Evolutionary conservation across 2,888 invertebrate species (phyloP), one percentile per base, ranked within the genome.

Genomic region (Agriopis aurantiaria): DNA sequence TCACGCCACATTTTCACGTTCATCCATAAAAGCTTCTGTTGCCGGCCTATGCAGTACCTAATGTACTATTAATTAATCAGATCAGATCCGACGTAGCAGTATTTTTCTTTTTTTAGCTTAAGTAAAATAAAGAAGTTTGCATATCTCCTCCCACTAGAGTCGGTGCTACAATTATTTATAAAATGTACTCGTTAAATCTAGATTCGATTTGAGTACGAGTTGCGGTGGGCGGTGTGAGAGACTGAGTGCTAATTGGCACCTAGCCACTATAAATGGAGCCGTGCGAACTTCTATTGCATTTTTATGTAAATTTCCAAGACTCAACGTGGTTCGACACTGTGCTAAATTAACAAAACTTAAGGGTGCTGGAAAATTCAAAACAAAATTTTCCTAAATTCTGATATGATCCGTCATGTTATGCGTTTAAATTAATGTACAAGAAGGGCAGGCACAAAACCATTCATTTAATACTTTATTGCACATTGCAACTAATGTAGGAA

Each of bases 181-280:
- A 62, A 61, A 48, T 41, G 64, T 45, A 10, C 53, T 68, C 41
- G 65, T 62, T 53, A 33, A 57, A 55, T 70, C 62, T 46, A 12
- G 65, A 52, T 58, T 53, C 33, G 46, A 58, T 70, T 66, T 62
- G 53, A 66, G 66, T 65, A 55, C 53, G 12, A 60, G 60, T 43
- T 33, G 41, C 5, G 70, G 82, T 82, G 74, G 83, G 82, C 75
- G 74, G 75, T 40, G 45, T 65, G 62, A 52, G 76, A 81, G 80
- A 83, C 81, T 76, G 79, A 85, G 80, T 82, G 82, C 81, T 84
- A 85, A 85, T 84, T 85, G 81, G 80, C 72, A 74, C 73, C 65
- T 69, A 67, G 74, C 52, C 45, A 63, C 68, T 76, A 75, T 78
- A 78, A 76, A 80, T 77, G 72, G 65, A 77, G 75, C 75, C 72